These are phyloP conservation scores for Hoplias malabaricus DNA, from an alignment of 2,113 vertebrate genomes.

Conservation along the genomic window DNA sequence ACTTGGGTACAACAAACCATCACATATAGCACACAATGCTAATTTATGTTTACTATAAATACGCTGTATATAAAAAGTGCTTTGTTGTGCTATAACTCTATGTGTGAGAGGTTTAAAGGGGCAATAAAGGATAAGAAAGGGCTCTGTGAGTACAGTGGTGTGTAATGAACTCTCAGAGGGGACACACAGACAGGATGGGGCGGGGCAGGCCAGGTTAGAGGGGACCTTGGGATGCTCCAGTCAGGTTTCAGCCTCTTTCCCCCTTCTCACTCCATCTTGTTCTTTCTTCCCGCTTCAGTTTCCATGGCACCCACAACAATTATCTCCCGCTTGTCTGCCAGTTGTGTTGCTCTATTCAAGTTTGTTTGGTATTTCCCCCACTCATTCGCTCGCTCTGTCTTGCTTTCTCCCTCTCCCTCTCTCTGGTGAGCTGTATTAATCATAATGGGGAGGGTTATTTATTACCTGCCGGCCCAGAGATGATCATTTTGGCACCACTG, in stretches of 20 bases:
- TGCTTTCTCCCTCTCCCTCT: not conserved
- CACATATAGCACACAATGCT: not conserved
- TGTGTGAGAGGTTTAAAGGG: constrained; percentile 28
- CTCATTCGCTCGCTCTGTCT: not conserved
- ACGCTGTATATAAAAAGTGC: constrained; percentile 18
- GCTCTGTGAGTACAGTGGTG: constrained; percentile 24
- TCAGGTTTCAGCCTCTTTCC: constrained; percentile 3
- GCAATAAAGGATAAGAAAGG: constrained; percentile 31
- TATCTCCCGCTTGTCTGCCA: constrained; percentile 82
- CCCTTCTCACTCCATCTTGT: not conserved
- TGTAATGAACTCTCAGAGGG: constrained; percentile 35
- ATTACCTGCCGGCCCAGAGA: constrained; percentile 86
- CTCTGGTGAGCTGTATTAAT: constrained; percentile 76
- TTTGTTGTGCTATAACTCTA: constrained; percentile 22
- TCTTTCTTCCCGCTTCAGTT: constrained; percentile 54
- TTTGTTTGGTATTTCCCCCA: constrained; percentile 58
- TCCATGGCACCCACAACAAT: constrained; percentile 81
- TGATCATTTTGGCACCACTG: constrained; percentile 88
- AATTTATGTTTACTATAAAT: constrained; percentile 32
- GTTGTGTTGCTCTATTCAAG: constrained; percentile 59
- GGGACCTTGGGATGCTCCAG: constrained; percentile 18
- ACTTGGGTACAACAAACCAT: constrained; percentile 8
- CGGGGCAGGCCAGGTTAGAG: not conserved
- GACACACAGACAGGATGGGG: not conserved
- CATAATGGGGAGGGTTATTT: constrained; percentile 85